Percentiles rank a stretch among this genome's conserved stretches.
These are phyloP conservation scores for Patella pellucida DNA, from an alignment of 2,888 invertebrate genomes.

Conservation along the genomic window DNA sequence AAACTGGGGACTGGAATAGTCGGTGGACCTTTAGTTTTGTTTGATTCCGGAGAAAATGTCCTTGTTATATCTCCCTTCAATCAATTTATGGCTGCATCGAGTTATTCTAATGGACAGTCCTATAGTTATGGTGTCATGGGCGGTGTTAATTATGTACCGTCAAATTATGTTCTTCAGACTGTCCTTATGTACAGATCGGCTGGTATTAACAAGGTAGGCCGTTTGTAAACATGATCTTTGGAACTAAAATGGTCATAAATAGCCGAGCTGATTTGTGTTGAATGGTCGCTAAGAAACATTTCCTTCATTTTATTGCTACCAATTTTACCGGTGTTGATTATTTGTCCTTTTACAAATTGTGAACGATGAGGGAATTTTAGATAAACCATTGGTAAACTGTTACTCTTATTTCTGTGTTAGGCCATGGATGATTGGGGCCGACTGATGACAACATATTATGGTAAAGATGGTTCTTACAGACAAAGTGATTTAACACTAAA, in stretches of 20 bases:
- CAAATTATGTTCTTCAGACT: slow-evolving; percentile 16
- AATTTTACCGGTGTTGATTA: no score
- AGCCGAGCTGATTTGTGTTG: no score
- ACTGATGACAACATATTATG: slow-evolving; percentile 26
- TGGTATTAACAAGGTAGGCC: slow-evolving; percentile 33
- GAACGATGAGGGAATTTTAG: no score
- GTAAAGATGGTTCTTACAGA: slow-evolving; percentile 20
- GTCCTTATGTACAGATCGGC: slow-evolving; percentile 28
- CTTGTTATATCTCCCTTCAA: slow-evolving; percentile 50
- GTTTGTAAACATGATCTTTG: no score
- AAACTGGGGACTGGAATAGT: slow-evolving; percentile 41
- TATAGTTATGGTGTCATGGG: slow-evolving; percentile 56
- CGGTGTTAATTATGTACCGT: slow-evolving; percentile 42
- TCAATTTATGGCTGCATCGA: slow-evolving; percentile 52
- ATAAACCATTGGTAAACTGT: no score
- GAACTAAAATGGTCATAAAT: no score
- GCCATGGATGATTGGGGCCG: slow-evolving; percentile 34
- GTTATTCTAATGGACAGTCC: slow-evolving; percentile 26
- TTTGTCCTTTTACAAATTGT: no score
- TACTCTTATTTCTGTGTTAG: slow-evolving; percentile 10
- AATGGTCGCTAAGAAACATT: no score
- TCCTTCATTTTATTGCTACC: no score
- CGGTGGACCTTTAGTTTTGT: slow-evolving; percentile 52
- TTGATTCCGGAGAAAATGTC: slow-evolving; percentile 44
- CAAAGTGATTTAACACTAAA: slow-evolving; percentile 27